Evolutionary conservation across 2,113 vertebrate genomes (phyloP), one percentile per base, ranked within the genome.

Genomic region (Nothocercus julius): DNA sequence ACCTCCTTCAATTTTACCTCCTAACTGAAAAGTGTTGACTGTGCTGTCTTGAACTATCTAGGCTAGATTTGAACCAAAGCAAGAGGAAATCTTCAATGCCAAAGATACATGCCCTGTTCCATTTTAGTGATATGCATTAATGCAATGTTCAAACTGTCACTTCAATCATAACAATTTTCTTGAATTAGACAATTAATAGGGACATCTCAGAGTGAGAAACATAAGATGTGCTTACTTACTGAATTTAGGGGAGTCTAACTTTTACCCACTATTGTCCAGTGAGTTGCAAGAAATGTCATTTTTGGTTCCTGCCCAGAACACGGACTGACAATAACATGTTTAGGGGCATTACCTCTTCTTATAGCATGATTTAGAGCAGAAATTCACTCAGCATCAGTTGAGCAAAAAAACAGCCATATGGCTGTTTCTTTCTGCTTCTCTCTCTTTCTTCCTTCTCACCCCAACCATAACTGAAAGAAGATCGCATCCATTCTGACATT

Each of bases 261-360:
- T 68, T 68, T 63, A 53, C 14, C 10, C n/a, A 25, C n/a, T 63
- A 9, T 0, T 34, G 8, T 2, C 5, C 21, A 27, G 18, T 53
- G 69, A 79, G 51, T 47, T 42, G 11, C 8, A 58, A 56, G 6
- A 59, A 42, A 66, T 51, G 0, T 45, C 61, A 6, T 51, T 79
- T 9, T 11, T 49, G 5, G 5, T 0, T 53, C 78, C 82, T 70
- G 19, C 4, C 42, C n/a, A 11, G 8, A 38, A 38, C 2, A 5
- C 4, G 1, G 32, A 38, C 44, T 44, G 16, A 13, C 18, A 49
- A 17, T 27, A 51, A 72, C 59, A 18, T 5, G 9, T 3, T 54
- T 7, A 59, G 30, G 8, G 5, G 2, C 8, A 1, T 17, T 56
- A 25, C 1, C 3, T 7, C 24, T 54, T 21, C 13, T 24, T 1